These are phyloP conservation scores for Sinocyclocheilus maitianheensis DNA, from an alignment of 2,113 vertebrate species.

Conservation along the genomic window DNA sequence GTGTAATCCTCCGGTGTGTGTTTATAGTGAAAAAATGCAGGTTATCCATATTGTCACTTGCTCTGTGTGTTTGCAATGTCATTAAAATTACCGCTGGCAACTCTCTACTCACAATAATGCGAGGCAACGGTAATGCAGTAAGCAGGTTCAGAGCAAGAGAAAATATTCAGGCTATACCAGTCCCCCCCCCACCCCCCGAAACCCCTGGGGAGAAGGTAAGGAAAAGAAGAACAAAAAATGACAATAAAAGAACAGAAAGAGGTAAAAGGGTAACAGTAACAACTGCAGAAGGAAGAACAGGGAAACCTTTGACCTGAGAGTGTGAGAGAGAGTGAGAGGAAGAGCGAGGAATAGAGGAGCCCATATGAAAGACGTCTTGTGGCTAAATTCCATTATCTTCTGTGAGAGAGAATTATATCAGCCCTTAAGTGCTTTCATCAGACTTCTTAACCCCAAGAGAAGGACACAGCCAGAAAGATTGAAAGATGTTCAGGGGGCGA, in stretches of 20 bases:
- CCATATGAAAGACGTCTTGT: conserved; percentile 43
- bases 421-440: conserved; percentile 48
- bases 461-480: conserved; percentile 32
- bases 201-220: background rate
- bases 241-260: background rate
- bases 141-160: background rate
- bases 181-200: background rate
- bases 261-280: conserved; percentile 28
- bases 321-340: conserved; percentile 50
- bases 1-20: background rate
- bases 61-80: background rate
- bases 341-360: conserved; percentile 28
- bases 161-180: background rate
- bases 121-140: background rate
- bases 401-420: conserved; percentile 50
- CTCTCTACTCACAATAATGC: background rate
- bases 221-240: background rate
- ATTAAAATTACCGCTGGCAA: background rate
- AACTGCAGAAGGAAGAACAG: conserved; percentile 8
- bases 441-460: conserved; percentile 34
- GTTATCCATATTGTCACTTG: background rate
- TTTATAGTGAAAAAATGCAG: background rate
- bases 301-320: conserved; percentile 59
- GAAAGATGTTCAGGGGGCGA: conserved; percentile 3
- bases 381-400: conserved; percentile 52